A percentile compares a stretch with the other conserved stretches of the same genome.
These are phyloP conservation scores for Oryctolagus cuniculus DNA, from an alignment of 2,113 vertebrate species.

Conservation along the genomic window mOryCun1.1 NC_091438.1:110138001-110138500, in stretches of 20 bases:
- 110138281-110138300: constrained; percentile 43
- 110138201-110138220: neutral
- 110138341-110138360: neutral
- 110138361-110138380: neutral
- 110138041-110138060: too few species aligned
- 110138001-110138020: too few species aligned
- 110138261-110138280: neutral
- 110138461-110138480: neutral
- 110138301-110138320: constrained; percentile 46
- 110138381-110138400: constrained; percentile 2
- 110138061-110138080: too few species aligned
- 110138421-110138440: neutral
- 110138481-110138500: neutral
- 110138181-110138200: too few species aligned
- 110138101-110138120: too few species aligned
- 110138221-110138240: neutral
- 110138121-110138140: too few species aligned
- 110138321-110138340: neutral
- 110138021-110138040: too few species aligned
- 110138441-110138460: neutral
- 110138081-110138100: too few species aligned
- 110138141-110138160: too few species aligned
- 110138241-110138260: neutral
- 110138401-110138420: constrained; percentile 3
- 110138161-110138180: too few species aligned